These are phyloP conservation scores for Clarias fuscus DNA, from an alignment of 2,797 vertebrate genomes.

Conservation along the genomic window DNA sequence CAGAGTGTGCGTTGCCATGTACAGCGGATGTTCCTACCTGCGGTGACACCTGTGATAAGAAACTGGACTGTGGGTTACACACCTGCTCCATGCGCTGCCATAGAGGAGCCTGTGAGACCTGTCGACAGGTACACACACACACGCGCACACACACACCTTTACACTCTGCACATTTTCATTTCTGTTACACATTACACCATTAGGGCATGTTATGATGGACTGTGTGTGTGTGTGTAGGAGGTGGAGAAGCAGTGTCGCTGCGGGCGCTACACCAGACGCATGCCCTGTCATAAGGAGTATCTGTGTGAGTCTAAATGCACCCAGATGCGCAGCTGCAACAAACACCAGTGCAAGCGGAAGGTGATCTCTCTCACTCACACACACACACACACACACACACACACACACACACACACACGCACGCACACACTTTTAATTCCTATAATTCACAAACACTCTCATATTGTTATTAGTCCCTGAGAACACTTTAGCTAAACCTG, in stretches of 20 bases:
- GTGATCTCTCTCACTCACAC: slow-evolving; percentile 55
- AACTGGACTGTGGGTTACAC: slow-evolving; percentile 87
- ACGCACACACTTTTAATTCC: not conserved
- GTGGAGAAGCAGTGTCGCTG: slow-evolving; percentile 94
- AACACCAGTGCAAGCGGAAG: slow-evolving; percentile 92
- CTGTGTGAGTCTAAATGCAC: slow-evolving; percentile 92
- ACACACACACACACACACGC: not conserved
- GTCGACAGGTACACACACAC: slow-evolving; percentile 81
- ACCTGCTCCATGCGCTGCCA: slow-evolving; percentile 95
- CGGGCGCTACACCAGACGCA: slow-evolving; percentile 82
- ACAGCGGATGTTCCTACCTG: slow-evolving; percentile 91
- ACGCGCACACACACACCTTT: not conserved
- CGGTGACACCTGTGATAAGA: slow-evolving; percentile 91
- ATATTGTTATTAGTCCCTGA: not conserved
- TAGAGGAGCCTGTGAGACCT: slow-evolving; percentile 89
- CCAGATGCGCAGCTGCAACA: slow-evolving; percentile 84
- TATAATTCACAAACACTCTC: not conserved
- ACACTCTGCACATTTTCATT: not conserved
- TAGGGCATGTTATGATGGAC: not conserved
- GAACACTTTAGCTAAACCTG: not conserved
- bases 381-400: slow-evolving; percentile 22
- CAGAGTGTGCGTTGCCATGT: slow-evolving; percentile 88
- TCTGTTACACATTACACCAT: not conserved
- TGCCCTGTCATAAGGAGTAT: slow-evolving; percentile 92
- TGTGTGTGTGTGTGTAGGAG: slow-evolving; percentile 72